phyloP scores from a whole-genome alignment of 2,888 invertebrate species.

The Apamea sordens region DNA sequence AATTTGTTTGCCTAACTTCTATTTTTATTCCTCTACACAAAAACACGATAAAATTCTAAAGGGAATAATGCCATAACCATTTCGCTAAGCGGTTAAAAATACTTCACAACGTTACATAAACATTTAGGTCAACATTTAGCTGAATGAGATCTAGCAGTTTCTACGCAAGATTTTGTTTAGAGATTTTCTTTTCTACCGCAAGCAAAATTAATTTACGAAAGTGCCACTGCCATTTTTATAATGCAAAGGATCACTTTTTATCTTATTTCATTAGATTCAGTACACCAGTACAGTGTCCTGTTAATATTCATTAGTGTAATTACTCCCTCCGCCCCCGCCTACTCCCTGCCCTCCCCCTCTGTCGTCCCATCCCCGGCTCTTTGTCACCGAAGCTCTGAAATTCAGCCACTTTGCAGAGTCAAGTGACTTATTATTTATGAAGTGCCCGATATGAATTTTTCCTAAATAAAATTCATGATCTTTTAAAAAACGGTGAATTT shows the following conservation, averaged over 20 bases:
- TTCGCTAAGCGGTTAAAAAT: slow-evolving; percentile 48
- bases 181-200: slow-evolving; percentile 47
- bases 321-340: slow-evolving; percentile 58
- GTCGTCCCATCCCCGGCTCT: slow-evolving; percentile 31
- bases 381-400: slow-evolving; percentile 62
- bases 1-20: neutral
- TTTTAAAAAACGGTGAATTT: slow-evolving; percentile 48
- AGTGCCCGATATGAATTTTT: slow-evolving; percentile 73
- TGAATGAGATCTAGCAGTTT: slow-evolving; percentile 40
- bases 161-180: slow-evolving; percentile 44
- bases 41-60: slow-evolving; percentile 23
- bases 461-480: slow-evolving; percentile 66
- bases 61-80: slow-evolving; percentile 47
- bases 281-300: slow-evolving; percentile 67
- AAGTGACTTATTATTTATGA: slow-evolving; percentile 76
- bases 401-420: slow-evolving; percentile 68
- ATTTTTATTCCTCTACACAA: neutral
- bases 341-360: slow-evolving; percentile 20
- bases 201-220: slow-evolving; percentile 57
- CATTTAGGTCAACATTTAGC: slow-evolving; percentile 44
- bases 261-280: slow-evolving; percentile 62
- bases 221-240: slow-evolving; percentile 50
- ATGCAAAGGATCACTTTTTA: slow-evolving; percentile 59
- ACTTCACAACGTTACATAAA: slow-evolving; percentile 30
- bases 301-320: slow-evolving; percentile 82